phyloP scores from a whole-genome alignment of 2,113 vertebrate genomes.

The Narcine bancroftii region DNA sequence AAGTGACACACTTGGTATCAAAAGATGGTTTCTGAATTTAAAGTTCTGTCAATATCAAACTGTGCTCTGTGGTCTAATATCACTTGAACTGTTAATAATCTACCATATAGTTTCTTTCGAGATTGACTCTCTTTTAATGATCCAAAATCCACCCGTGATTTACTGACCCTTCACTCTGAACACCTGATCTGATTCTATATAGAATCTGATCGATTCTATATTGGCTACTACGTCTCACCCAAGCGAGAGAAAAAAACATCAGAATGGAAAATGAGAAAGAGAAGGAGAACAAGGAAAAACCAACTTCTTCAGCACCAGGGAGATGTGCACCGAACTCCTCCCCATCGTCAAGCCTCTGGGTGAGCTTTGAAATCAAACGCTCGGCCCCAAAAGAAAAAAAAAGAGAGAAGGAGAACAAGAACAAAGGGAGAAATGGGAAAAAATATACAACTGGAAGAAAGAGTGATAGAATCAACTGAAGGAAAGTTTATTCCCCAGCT shows the following conservation, averaged over 20 bases:
- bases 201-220: not conserved
- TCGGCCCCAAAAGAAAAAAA: not conserved
- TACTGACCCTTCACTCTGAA: not conserved
- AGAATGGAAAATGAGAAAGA: not conserved
- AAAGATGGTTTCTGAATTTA: slow-evolving; percentile 1
- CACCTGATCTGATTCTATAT: no score
- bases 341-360: no score
- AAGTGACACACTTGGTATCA: not conserved
- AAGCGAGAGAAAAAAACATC: not conserved
- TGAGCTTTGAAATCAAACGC: no score
- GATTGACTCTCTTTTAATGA: not conserved
- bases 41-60: not conserved
- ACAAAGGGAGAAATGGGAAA: not conserved
- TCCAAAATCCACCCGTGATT: not conserved
- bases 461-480: not conserved
- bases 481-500: not conserved
- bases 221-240: not conserved
- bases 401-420: not conserved
- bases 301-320: no score
- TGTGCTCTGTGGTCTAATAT: not conserved
- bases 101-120: not conserved
- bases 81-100: not conserved
- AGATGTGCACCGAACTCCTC: no score
- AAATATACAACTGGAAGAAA: not conserved
- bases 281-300: no score